Base-by-base conservation (phyloP, 2,888 invertebrate species). In the Tiliacea citrago region DNA sequence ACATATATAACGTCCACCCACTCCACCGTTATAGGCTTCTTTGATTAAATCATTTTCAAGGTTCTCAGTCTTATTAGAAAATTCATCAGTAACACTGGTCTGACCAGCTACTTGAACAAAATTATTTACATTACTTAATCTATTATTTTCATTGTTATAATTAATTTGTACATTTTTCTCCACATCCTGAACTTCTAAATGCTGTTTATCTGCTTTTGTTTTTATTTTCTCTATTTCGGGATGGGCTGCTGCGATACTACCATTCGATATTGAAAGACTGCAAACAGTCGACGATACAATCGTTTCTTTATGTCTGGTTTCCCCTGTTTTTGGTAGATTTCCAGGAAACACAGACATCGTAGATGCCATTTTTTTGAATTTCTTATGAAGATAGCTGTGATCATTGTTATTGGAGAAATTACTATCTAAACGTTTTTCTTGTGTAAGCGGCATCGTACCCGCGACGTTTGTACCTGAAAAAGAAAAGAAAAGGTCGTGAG, bases 331-430 rank as follows among this genome's bases (percentile, higher is more conserved):
- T 67, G 91, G 88, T 85, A 92, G 87, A 86, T 91, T 94, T 79
- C 91, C 86, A 72, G 95, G 93, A 88, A 94, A 94, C 79, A 92
- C 92, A 83, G 96, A 90, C 88, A 95, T 95, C 82, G 96, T 95
- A 91, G 97, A 97, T 93, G 98, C 98, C 97, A 98, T 97, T 95
- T 98, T 98, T 96, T 99, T 99, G 95, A 99, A 99, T 95, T 99
- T 99, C 95, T 99, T 99, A 95, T 99, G 99, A 93, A 98, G 97
- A 97, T 99, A 99, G 94, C 98, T 98, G 91, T 97, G 97, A 91
- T 97, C 97, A 95, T 97, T 97, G 94, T 96, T 96, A 88, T 96
- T 96, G 82, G 95, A 92, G 90, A 96, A 95, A 86, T 94, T 95
- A 84, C 92, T 93, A 88, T 96, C 95, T 89, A 96, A 93, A 90